Evolutionary conservation across 1,140 invertebrate species (phyloP), one percentile per base, ranked within the genome.

Genomic region (Anthonomus grandis): DNA sequence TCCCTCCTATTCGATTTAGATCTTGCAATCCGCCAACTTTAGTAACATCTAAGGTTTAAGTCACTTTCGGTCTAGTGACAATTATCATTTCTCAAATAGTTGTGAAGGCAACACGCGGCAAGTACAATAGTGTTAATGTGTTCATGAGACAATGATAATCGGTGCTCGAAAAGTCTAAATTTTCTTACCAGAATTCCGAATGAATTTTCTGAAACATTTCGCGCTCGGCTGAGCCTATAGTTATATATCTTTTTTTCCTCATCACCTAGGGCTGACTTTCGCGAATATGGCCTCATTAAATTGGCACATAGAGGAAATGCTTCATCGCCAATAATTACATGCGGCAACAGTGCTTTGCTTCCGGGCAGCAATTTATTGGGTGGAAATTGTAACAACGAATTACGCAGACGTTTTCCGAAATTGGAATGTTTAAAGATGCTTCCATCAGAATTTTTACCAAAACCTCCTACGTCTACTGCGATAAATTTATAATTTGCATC

Each of bases 401-500:
- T 50, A 54, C 41, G 63, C 17, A 73, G 23, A 36, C 25, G 18
- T 64, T 60, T 67, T 18, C 65, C 64, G 22, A 75, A 64, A 13
- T 22, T 44, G 34, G 62, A 67, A 37, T 60, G 63, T 15, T 25
- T 19, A 17, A 76, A 75, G 39, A 72, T 61, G 18, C 66, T 64
- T 12, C 62, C 63, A 64, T 76, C 71, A 57, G 67, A 62, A 50
- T 64, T 55, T 41, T 58, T 65, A 8, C 72, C 74, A 54, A 64
- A 70, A 25, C 66, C 61, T 22, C 75, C 72, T 21, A 76, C 64
- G 59, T 77, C 71, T 31, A 75, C 66, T 54, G 64, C 63, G 12
- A 68, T 55, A 65, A 78, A 78, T 38, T 67, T 62, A 53, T 72
- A 78, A 55, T 76, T 59, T 21, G 68, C 69, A 63, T 78, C 74